A percentile compares a stretch with the other conserved stretches of the same genome.
Conservation (phyloP, 2,797 vertebrate genomes). For the Dipus sagitta region DNA sequence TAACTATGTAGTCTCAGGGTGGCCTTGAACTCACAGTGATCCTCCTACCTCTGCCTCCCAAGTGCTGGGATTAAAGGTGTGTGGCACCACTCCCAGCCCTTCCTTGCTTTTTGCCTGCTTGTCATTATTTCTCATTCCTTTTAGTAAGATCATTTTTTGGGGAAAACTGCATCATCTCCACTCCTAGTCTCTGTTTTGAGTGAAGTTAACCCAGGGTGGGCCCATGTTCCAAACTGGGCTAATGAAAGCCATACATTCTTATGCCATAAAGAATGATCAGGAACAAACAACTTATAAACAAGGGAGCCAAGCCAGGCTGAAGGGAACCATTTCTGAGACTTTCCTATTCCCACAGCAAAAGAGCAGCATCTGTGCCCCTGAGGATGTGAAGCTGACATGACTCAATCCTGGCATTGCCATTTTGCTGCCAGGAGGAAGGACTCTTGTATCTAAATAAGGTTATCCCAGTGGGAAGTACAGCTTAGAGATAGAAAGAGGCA, state of each 20-base stretch:
- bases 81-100: not conserved
- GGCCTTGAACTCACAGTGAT: no score
- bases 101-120: not conserved
- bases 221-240: not conserved
- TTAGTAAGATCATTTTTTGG: not conserved
- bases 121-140: not conserved
- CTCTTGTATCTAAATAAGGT: constrained; percentile 58
- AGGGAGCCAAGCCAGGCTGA: constrained; percentile 26
- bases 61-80: no score
- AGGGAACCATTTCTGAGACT: constrained; percentile 42
- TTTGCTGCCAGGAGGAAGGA: constrained; percentile 37
- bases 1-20: no score
- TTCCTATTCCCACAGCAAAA: constrained; percentile 56
- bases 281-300: constrained; percentile 60
- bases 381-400: not conserved
- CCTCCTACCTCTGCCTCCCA: no score
- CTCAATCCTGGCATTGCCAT: constrained; percentile 41
- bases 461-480: constrained; percentile 21
- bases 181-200: not conserved
- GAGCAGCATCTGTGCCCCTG: not conserved
- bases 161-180: not conserved
- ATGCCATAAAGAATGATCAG: constrained; percentile 23
- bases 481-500: constrained; percentile 50
- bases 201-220: constrained; percentile 12
- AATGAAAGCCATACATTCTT: constrained; percentile 59